Base-by-base conservation (phyloP, 2,888 invertebrate genomes). In the Rutpela maculata region DNA sequence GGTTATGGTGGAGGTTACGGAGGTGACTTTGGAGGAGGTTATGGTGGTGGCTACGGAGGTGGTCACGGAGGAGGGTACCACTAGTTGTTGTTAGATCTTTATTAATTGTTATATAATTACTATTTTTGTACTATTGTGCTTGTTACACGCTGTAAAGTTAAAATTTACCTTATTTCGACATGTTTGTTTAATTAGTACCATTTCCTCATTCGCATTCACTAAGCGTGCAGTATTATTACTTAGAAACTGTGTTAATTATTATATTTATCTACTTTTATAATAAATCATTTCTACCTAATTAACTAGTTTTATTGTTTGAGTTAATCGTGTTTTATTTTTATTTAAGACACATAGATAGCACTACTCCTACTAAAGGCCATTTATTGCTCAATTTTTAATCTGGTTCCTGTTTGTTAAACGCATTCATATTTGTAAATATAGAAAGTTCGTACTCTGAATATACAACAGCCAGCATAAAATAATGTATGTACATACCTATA, bases 181-280 rank as follows among this genome's bases (percentile, higher is more conserved):
- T 78, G 72, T 82, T 81, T 77, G 79, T 81, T 81, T 78, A 79
- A 78, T 79, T 80, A 74, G 78, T 80, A 75, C 78, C 68, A 83
- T 84, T 85, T 85, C 83, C 81, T 84, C 77, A 76, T 81, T 76
- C 78, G 76, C 77, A 79, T 78, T 82, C 84, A 83, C 80, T 79
- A 81, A 85, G 87, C 86, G 86, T 87, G 84, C 88, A 88, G 88
- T 88, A 88, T 88, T 88, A 88, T 87, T 87, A 86, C 81, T 84
- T 84, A 85, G 85, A 86, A 88, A 87, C 87, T 88, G 87, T 88
- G 87, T 88, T 88, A 87, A 86, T 87, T 87, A 87, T 78, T 86
- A 81, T 88, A 87, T 87, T 86, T 88, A 86, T 86, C 84, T 85
- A 83, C 81, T 79, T 84, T 85, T 85, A 85, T 82, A 84, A 85